A percentile compares a stretch with the other conserved stretches of the same genome.
Conservation (phyloP, 2,797 vertebrate genomes). For the Manis pentadactyla region DNA sequence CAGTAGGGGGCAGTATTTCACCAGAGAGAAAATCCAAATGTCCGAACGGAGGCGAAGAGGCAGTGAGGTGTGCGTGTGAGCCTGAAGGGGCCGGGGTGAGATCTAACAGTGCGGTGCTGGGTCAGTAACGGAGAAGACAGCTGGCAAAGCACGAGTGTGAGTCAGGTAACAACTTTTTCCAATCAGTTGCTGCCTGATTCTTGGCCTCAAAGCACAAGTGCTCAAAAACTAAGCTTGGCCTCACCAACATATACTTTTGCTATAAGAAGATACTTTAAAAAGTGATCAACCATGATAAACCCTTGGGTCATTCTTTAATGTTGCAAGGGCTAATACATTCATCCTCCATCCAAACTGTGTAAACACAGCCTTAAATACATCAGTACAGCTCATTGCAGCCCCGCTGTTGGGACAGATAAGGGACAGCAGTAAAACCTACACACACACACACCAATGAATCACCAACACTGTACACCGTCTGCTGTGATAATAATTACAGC, state of each 20-base stretch:
- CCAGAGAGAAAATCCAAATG: conserved; percentile 48
- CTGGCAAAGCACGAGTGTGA: not conserved
- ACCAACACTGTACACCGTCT: not conserved
- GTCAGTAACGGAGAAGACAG: not conserved
- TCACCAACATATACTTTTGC: not conserved
- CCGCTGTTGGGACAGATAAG: not conserved
- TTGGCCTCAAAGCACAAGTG: not conserved
- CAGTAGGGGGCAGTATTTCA: conserved; percentile 76
- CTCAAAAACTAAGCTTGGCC: not conserved
- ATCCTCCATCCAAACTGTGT: not conserved
- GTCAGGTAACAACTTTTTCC: not conserved
- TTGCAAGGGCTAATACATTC: not conserved
- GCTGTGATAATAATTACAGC: not conserved
- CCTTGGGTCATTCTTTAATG: not conserved
- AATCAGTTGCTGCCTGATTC: not conserved
- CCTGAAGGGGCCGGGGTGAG: not conserved
- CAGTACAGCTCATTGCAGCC: not conserved
- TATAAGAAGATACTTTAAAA: not conserved
- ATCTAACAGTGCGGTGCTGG: too few relatives aligned
- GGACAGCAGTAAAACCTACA: not conserved
- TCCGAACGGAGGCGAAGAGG: not conserved
- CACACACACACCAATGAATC: too few relatives aligned
- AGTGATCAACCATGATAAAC: not conserved
- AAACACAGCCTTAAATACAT: not conserved
- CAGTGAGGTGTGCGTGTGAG: rapidly evolving